Evolutionary conservation across 2,113 vertebrate genomes (phyloP).

Genomic region (Colossoma macropomum): DNA sequence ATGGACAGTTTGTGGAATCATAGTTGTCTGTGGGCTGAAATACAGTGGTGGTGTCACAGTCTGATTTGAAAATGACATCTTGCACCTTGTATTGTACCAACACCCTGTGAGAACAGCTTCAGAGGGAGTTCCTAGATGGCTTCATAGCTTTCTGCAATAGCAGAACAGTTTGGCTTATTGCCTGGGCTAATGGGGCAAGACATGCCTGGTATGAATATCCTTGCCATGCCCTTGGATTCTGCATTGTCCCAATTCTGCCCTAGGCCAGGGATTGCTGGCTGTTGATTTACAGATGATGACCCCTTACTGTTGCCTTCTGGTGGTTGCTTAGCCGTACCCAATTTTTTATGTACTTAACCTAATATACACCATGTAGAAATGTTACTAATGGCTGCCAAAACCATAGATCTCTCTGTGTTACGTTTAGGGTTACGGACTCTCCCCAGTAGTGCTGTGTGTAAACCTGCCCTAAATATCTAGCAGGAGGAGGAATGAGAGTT

Average conservation of each 20-base stretch:
- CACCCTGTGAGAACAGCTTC: not conserved
- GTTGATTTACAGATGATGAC: not conserved
- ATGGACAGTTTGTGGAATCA: no score
- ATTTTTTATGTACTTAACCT: no score
- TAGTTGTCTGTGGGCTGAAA: not conserved
- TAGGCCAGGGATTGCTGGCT: not conserved
- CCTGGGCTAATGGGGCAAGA: not conserved
- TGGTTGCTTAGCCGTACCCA: not conserved
- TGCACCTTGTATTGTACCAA: not conserved
- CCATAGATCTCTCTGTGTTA: not conserved
- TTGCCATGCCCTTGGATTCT: not conserved
- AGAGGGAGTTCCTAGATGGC: not conserved
- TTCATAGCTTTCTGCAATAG: not conserved
- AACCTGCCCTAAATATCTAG: slow-evolving; percentile 45
- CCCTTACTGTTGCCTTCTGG: not conserved
- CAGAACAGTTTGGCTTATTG: not conserved
- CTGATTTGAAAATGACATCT: not conserved
- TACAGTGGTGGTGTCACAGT: not conserved
- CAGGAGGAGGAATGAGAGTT: not conserved
- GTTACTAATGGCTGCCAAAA: not conserved
- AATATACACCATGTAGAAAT: not conserved
- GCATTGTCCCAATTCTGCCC: not conserved
- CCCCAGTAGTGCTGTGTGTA: slow-evolving; percentile 2
- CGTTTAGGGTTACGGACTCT: not conserved
- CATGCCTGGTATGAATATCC: not conserved